Evolutionary conservation across 2,797 vertebrate genomes (phyloP), one percentile per base, ranked within the genome.

Genomic region (Vespertilio murinus): DNA sequence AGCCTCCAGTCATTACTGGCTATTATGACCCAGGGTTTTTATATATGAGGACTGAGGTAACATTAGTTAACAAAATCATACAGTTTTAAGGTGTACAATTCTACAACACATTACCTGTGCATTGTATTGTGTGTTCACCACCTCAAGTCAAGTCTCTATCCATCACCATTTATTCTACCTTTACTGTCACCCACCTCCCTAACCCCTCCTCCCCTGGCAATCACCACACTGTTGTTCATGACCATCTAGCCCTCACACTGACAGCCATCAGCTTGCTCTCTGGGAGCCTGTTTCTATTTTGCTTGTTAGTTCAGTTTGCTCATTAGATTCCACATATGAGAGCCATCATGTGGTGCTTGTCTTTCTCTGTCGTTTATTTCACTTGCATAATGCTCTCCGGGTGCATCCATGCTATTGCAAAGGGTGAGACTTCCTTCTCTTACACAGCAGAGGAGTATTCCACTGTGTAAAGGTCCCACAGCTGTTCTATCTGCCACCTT

Each of bases 101-200:
- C 30, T 17, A 64, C 14, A 8, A 64, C n/a, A 61, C 25, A 61
- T 33, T 18, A 65, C 7, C 64, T 65, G n/a, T 33, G n/a, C 61
- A n/a, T n/a, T 65, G 7, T 17, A 65, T 18, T 65, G 64, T 33
- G 64, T 33, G 17, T 18, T 33, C 64, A 65, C 64, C n/a, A 65
- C n/a, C 16, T 8, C 17, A n/a, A 20, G 59, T 61, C 28, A 61
- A 61, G 64, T 65, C n/a, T 65, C 64, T 3, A 18, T 17, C n/a
- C 64, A 65, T 65, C 64, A 33, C 16, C 64, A 65, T 65, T 65
- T 65, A 65, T 33, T n/a, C n/a, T n/a, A 7, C n/a, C n/a, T 65
- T 8, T 65, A 4, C 3, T 16, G 3, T n/a, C 6, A 30, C 4
- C 30, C 6, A 17, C 2, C 14, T n/a, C 6, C 14, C 30, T 6